phyloP scores from a whole-genome alignment of 1,140 invertebrate genomes.

The Panulirus ornatus region DNA sequence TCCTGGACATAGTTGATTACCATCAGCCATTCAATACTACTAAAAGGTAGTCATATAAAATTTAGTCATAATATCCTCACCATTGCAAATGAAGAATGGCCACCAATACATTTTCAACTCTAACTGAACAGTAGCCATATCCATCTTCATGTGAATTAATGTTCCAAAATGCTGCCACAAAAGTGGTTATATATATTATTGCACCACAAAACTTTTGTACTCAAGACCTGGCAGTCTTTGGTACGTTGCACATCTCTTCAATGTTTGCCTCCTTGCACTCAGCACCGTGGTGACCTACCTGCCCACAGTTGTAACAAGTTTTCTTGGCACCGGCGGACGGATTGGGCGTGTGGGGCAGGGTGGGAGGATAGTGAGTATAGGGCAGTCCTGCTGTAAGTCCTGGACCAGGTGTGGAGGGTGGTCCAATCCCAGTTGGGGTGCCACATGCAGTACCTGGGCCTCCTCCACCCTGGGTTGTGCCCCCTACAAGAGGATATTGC shows the following conservation, averaged over 20 bases:
- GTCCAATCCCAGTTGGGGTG: slow-evolving; percentile 43
- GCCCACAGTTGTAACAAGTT: slow-evolving; percentile 74
- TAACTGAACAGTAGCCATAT: slow-evolving; percentile 13
- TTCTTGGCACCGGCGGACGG: slow-evolving; percentile 73
- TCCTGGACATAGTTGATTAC: not conserved
- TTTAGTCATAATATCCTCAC: not conserved
- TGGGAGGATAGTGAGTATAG: slow-evolving; percentile 57
- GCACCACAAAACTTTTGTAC: slow-evolving; percentile 68
- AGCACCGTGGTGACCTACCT: slow-evolving; percentile 72
- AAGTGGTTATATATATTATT: slow-evolving; percentile 57
- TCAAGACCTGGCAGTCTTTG: slow-evolving; percentile 70
- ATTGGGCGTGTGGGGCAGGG: slow-evolving; percentile 56
- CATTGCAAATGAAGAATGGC: slow-evolving; percentile 37
- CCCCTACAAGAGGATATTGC: slow-evolving; percentile 63
- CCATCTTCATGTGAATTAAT: slow-evolving; percentile 20
- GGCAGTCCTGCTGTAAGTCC: slow-evolving; percentile 54
- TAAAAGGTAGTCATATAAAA: not conserved
- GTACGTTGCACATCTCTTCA: slow-evolving; percentile 74
- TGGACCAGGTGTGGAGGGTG: slow-evolving; percentile 53
- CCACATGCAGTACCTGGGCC: slow-evolving; percentile 50
- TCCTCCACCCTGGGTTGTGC: slow-evolving; percentile 59
- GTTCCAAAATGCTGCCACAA: slow-evolving; percentile 24
- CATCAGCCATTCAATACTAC: not conserved
- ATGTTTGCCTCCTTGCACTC: slow-evolving; percentile 75
- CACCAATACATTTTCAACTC: slow-evolving; percentile 32